A percentile compares a stretch with the other conserved stretches of the same genome.
phyloP scores from a whole-genome alignment of 2,888 invertebrate genomes.

The Acleris emargana region DNA sequence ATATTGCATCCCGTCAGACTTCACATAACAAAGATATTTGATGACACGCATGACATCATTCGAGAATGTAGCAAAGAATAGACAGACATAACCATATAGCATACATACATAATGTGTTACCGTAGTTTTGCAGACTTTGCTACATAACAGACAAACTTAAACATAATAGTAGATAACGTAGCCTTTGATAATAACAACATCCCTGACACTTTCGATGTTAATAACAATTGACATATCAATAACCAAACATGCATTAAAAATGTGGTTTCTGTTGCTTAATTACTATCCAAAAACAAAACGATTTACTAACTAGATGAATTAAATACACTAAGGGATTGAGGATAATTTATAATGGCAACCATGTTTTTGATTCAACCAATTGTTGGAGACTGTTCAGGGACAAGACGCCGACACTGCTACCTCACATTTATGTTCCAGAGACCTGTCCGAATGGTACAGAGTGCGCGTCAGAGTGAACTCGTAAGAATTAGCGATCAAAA shows the following conservation, averaged over 20 bases:
- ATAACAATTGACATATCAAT: slow-evolving; percentile 6
- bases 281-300: neutral
- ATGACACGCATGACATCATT: slow-evolving; percentile 65
- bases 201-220: slow-evolving; percentile 4
- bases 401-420: slow-evolving; percentile 73
- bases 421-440: slow-evolving; percentile 83
- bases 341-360: slow-evolving; percentile 4
- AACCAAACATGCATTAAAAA: slow-evolving; percentile 12
- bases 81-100: slow-evolving; percentile 32
- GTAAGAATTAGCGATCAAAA: slow-evolving; percentile 87
- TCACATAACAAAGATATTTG: slow-evolving; percentile 55
- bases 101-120: slow-evolving; percentile 20
- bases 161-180: slow-evolving; percentile 11
- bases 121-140: slow-evolving; percentile 39
- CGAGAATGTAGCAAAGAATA: slow-evolving; percentile 48
- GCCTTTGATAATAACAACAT: neutral
- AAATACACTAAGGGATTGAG: no score
- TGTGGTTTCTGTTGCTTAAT: slow-evolving; percentile 6
- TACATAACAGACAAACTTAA: slow-evolving; percentile 29
- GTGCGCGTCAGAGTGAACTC: slow-evolving; percentile 93
- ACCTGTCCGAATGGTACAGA: slow-evolving; percentile 91
- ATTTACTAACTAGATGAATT: neutral
- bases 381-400: slow-evolving; percentile 43
- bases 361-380: slow-evolving; percentile 28
- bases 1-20: slow-evolving; percentile 83